A percentile compares a stretch with the other conserved stretches of the same genome.
These are phyloP conservation scores for Ostrea edulis DNA, from an alignment of 1,140 invertebrate genomes.

Conservation along the genomic window DNA sequence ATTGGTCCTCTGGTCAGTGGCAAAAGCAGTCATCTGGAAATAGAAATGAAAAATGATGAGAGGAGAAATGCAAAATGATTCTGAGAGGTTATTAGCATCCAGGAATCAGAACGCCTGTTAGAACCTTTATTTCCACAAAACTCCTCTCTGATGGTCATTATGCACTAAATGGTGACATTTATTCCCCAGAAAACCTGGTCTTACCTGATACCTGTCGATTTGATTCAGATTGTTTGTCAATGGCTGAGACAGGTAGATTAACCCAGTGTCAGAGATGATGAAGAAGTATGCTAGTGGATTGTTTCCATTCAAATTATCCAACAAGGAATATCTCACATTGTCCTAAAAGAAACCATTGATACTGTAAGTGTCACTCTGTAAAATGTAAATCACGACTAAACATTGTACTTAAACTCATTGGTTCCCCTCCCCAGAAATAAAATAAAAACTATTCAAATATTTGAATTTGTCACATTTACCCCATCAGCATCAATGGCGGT, in stretches of 20 bases:
- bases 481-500: slow-evolving; percentile 81
- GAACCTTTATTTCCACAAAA: not conserved
- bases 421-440: too few relatives aligned
- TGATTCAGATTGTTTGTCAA: slow-evolving; percentile 54
- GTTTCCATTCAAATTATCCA: slow-evolving; percentile 50
- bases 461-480: slow-evolving; percentile 51
- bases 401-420: too few relatives aligned
- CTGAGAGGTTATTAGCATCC: not conserved
- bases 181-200: not conserved
- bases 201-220: slow-evolving; percentile 48
- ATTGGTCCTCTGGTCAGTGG: slow-evolving; percentile 91
- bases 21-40: slow-evolving; percentile 62
- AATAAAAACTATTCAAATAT: not conserved
- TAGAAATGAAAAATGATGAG: not conserved
- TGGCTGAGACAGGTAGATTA: slow-evolving; percentile 62
- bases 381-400: too few relatives aligned
- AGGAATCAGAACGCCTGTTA: not conserved
- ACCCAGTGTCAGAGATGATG: slow-evolving; percentile 64
- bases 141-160: not conserved
- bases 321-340: slow-evolving; percentile 55
- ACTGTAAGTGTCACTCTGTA: too few relatives aligned
- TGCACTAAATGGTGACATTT: not conserved
- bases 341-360: slow-evolving; percentile 54
- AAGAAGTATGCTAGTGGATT: slow-evolving; percentile 66
- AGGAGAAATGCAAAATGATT: not conserved